These are phyloP conservation scores for Poecile montanus DNA, from an alignment of 2,797 vertebrate species.

Conservation along the genomic window DNA sequence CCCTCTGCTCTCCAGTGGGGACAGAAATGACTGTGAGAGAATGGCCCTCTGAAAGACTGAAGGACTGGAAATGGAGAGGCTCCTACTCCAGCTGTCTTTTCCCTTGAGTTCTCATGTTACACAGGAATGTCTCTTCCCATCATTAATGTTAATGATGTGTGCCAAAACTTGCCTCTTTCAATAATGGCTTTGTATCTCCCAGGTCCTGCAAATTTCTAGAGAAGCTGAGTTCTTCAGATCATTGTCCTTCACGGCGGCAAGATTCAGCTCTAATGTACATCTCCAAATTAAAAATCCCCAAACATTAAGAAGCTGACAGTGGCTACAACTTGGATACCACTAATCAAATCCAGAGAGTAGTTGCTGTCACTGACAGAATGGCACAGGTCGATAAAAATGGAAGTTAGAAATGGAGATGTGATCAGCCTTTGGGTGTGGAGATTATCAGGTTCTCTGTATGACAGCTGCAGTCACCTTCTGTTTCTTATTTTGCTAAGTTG, in stretches of 20 bases:
- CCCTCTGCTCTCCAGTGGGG: too few species aligned
- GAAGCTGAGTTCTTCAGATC: not conserved
- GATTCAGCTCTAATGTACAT: not conserved
- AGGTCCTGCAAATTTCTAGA: not conserved
- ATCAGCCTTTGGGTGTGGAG: not conserved
- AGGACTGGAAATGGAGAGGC: not conserved
- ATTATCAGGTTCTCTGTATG: not conserved
- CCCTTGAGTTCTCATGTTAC: not conserved
- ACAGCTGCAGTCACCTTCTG: not conserved
- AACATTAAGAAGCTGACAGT: not conserved
- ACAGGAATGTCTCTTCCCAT: not conserved
- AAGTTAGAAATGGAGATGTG: not conserved
- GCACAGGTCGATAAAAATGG: not conserved
- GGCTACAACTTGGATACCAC: not conserved
- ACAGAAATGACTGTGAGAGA: not conserved
- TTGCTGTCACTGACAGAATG: not conserved
- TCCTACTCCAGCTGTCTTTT: not conserved
- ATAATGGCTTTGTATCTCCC: not conserved
- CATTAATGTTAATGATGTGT: not conserved
- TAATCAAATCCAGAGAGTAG: not conserved
- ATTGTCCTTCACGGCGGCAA: not conserved
- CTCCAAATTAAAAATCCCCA: not conserved
- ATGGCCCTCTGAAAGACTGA: not conserved
- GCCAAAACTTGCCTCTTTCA: not conserved
- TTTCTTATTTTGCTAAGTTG: not conserved